A percentile compares a stretch with the other conserved stretches of the same genome.
These are phyloP conservation scores for Lynx canadensis DNA, from an alignment of 2,113 vertebrate genomes.

Conservation along the genomic window DNA sequence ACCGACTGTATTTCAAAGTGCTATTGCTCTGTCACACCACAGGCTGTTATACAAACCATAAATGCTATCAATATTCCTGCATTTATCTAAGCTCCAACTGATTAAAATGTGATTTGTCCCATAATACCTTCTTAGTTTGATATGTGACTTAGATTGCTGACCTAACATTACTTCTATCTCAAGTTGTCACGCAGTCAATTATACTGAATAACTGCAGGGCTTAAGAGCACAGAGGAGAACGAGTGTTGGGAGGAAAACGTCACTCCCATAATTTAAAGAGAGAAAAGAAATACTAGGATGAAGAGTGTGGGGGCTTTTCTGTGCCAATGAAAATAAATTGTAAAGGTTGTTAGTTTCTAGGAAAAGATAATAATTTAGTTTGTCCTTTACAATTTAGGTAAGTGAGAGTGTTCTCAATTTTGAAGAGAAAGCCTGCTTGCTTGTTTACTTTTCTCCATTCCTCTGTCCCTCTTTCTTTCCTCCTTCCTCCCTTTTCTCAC, in stretches of 20 bases:
- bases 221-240: conserved; percentile 67
- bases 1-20: conserved; percentile 61
- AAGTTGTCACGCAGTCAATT: conserved; percentile 78
- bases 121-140: conserved; percentile 76
- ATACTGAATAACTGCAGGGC: conserved; percentile 64
- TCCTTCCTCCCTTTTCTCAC: background rate
- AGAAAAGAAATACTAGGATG: conserved; percentile 14
- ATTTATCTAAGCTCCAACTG: conserved; percentile 75
- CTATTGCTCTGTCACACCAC: conserved; percentile 50
- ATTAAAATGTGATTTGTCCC: conserved; percentile 79
- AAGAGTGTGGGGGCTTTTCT: background rate
- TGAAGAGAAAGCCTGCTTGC: background rate
- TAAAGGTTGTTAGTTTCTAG: conserved; percentile 36
- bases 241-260: conserved; percentile 16
- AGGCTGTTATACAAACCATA: conserved; percentile 72
- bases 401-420: background rate
- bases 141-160: conserved; percentile 79
- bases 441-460: background rate
- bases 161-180: conserved; percentile 71
- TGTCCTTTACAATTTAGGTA: background rate
- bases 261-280: conserved; percentile 38
- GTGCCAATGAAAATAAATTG: background rate
- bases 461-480: background rate
- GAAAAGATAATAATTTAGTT: background rate
- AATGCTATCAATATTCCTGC: conserved; percentile 74